Conservation (phyloP, 2,113 vertebrate species). For the Clupea harengus region DNA sequence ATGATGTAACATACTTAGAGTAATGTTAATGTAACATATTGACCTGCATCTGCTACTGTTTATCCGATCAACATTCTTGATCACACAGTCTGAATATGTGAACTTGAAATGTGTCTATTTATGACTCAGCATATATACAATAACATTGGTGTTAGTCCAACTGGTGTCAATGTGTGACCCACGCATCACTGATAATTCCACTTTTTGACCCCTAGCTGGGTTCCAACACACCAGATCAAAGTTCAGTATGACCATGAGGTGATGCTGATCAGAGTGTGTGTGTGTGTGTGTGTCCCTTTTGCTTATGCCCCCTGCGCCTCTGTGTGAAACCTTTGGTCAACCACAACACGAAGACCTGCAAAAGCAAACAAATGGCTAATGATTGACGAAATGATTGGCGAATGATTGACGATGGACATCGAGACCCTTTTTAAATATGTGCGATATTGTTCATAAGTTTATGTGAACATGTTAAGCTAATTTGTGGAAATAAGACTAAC, state of each 20-base stretch:
- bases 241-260: constrained; percentile 39
- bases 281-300: too few relatives aligned
- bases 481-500: neutral
- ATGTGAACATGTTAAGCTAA: neutral
- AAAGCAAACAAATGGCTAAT: neutral
- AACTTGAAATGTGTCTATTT: neutral
- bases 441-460: neutral
- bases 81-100: neutral
- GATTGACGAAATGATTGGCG: neutral
- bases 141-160: constrained; percentile 19
- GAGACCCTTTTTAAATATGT: neutral
- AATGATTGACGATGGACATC: neutral
- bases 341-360: neutral
- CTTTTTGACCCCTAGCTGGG: constrained; percentile 45
- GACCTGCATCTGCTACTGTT: too few relatives aligned
- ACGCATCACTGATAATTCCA: constrained; percentile 27
- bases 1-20: too few relatives aligned
- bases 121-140: too few relatives aligned
- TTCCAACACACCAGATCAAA: constrained; percentile 53
- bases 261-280: neutral
- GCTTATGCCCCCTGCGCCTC: neutral
- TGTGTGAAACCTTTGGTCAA: neutral
- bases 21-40: too few relatives aligned
- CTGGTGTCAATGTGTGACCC: constrained; percentile 23
- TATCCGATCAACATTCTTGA: too few relatives aligned